Evolutionary conservation across 2,113 vertebrate species (phyloP).

Genomic region (Pygoscelis adeliae): DNA sequence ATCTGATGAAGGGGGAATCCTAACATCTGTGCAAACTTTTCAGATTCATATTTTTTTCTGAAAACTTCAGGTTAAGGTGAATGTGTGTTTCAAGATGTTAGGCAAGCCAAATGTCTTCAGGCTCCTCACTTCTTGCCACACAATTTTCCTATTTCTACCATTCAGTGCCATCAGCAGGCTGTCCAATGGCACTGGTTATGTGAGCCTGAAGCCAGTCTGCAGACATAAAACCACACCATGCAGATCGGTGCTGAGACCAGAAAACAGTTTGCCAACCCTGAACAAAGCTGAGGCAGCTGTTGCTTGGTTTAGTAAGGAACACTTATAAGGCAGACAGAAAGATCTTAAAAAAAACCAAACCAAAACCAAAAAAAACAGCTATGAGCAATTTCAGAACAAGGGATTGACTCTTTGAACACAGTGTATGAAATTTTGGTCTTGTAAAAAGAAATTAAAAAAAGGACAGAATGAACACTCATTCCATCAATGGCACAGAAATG

Average conservation of each 20-base stretch:
- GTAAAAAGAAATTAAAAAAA: background rate
- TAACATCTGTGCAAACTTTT: background rate
- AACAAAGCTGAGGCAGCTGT: background rate
- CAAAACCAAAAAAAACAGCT: rapidly evolving
- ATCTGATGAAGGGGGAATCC: background rate
- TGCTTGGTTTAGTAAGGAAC: background rate
- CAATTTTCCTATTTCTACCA: background rate
- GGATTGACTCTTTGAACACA: background rate
- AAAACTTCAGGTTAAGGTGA: background rate
- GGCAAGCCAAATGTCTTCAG: background rate
- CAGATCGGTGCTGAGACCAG: background rate
- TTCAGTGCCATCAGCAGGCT: background rate
- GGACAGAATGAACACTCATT: background rate
- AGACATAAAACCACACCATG: background rate
- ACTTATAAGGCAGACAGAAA: background rate
- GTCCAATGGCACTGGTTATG: background rate
- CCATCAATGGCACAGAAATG: background rate
- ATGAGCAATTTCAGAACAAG: background rate
- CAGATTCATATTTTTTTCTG: background rate
- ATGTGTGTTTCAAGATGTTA: background rate
- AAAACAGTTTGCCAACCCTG: background rate
- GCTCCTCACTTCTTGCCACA: background rate
- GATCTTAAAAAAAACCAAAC: background rate
- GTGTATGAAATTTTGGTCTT: background rate
- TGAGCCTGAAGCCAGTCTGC: background rate